Conservation (phyloP, 2,113 vertebrate species). For the Camelus dromedarius region DNA sequence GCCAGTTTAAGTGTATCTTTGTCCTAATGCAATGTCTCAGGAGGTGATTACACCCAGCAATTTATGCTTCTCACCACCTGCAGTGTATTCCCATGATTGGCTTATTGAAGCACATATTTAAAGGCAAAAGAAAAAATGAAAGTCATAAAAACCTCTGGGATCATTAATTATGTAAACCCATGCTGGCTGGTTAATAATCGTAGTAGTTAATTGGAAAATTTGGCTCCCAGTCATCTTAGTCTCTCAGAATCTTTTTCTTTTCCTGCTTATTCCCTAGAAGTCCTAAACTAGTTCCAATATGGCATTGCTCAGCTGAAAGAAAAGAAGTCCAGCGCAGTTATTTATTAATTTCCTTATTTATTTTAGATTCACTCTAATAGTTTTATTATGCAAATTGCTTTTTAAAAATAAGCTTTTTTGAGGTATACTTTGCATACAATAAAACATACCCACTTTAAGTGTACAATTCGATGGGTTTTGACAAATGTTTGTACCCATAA, state of each 20-base stretch:
- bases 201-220: conserved; percentile 50
- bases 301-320: background rate
- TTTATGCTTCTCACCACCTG: background rate
- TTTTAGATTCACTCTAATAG: background rate
- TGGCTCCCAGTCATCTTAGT: conserved; percentile 23
- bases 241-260: background rate
- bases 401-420: background rate
- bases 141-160: conserved; percentile 23
- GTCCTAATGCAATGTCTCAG: background rate
- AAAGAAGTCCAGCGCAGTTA: background rate
- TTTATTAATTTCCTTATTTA: background rate
- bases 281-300: background rate
- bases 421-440: background rate
- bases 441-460: background rate
- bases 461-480: background rate
- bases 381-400: background rate
- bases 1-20: background rate
- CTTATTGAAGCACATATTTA: conserved; percentile 33
- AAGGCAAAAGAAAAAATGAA: conserved; percentile 50
- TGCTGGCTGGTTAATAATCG: conserved; percentile 39
- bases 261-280: background rate
- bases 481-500: conserved; percentile 1
- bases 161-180: conserved; percentile 35
- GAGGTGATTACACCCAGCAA: background rate
- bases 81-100: background rate